Conservation (phyloP, 2,113 vertebrate species). For the Salvelinus fontinalis region DNA sequence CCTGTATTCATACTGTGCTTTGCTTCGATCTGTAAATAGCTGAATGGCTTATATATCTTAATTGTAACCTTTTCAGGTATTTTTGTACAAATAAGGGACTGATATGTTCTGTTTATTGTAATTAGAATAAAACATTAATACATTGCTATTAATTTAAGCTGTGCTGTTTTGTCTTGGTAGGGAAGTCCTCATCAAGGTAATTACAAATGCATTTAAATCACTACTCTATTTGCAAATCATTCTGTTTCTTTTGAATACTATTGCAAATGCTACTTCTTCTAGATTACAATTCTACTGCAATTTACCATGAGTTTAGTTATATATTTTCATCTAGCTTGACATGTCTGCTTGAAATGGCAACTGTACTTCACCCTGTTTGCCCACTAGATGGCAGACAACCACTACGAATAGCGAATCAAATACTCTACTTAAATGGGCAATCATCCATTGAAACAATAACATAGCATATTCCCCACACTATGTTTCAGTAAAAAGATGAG, state of each 20-base stretch:
- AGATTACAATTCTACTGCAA: neutral
- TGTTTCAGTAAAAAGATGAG: too few relatives aligned
- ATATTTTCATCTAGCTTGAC: too few relatives aligned
- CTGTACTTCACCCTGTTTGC: neutral
- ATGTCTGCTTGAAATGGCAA: neutral
- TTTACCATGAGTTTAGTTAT: neutral
- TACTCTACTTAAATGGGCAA: neutral
- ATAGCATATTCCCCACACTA: too few relatives aligned
- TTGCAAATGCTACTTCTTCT: neutral
- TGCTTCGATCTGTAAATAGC: conserved; percentile 91
- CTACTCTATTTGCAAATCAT: neutral
- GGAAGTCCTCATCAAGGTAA: neutral
- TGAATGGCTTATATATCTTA: conserved; percentile 88
- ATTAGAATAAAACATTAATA: conserved; percentile 98
- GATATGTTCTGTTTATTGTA: conserved; percentile 96
- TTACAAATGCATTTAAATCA: too few relatives aligned
- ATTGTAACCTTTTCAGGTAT: conserved; percentile 97
- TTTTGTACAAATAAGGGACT: conserved; percentile 99
- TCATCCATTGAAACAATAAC: neutral
- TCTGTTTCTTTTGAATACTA: neutral
- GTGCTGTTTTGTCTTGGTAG: conserved; percentile 54
- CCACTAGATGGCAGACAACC: conserved; percentile 38
- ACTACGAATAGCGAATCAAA: neutral
- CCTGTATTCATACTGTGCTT: conserved; percentile 84
- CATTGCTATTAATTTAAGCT: conserved; percentile 80